Evolutionary conservation across 1,140 invertebrate genomes (phyloP), one percentile per base, ranked within the genome.

Genomic region (Bicyclus anynana): DNA sequence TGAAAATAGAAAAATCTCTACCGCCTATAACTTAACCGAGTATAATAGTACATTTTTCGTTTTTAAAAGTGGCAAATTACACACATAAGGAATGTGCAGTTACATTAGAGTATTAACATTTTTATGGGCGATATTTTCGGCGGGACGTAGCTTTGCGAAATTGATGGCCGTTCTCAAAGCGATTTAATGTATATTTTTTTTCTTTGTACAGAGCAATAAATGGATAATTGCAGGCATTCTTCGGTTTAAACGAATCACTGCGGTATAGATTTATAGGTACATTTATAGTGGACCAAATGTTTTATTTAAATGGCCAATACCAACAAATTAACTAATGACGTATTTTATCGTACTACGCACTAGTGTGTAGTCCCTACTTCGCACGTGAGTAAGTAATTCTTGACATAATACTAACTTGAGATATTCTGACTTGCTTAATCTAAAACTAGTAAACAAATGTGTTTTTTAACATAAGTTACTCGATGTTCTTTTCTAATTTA

Each of bases 91-190:
- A 82, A 80, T 80, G 79, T 79, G 74, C 82, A 84, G 63, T 84
- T 77, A 76, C 71, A 87, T 82, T 78, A 72, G 66, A 57, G 79
- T 78, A 85, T 85, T 87, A 84, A 87, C 82, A 87, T 87, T 80
- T 87, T 87, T 87, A 87, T 87, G 71, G 84, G 66, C 84, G 52
- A 84, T 87, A 83, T 74, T 77, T 85, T 72, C 60, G 57, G 59
- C 61, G 60, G 73, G 78, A 53, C 71, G 77, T 55, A 69, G 67
- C 64, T 55, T 62, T 48, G 53, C 37, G 57, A 67, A 82, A 84
- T 87, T 82, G 81, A 87, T 84, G 74, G 73, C 23, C 48, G 58
- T 61, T 62, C 53, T 44, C 62, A 69, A 82, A 75, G 67, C 62
- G 65, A 62, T 69, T 78, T 77, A 77, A 76, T 77, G 67, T 77